Percentiles rank a stretch among this genome's conserved stretches.
phyloP scores from a whole-genome alignment of 1,140 invertebrate genomes.

The Andrena cerasifolii region DNA sequence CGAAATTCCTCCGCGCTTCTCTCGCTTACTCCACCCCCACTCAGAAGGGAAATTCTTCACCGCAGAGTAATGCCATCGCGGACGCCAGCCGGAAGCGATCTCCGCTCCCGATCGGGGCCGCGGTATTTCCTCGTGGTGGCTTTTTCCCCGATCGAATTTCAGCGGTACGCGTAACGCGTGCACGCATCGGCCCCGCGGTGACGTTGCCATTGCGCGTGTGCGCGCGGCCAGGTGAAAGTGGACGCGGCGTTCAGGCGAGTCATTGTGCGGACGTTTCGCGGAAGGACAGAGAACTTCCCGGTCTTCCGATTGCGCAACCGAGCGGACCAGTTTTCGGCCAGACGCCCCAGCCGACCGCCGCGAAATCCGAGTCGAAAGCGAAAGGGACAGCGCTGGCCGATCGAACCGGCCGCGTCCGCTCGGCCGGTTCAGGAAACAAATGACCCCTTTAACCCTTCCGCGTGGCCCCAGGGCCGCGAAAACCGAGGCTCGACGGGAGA shows the following conservation, averaged over 20 bases:
- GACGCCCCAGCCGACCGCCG: not conserved
- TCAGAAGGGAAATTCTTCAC: too few species aligned
- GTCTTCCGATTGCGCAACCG: slow-evolving; percentile 73
- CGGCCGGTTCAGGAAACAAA: not conserved
- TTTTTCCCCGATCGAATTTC: slow-evolving; percentile 29
- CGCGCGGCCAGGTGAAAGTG: slow-evolving; percentile 74
- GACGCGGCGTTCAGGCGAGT: slow-evolving; percentile 65
- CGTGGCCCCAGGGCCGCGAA: slow-evolving; percentile 6
- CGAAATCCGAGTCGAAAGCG: slow-evolving; percentile 32
- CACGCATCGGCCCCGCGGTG: too few species aligned
- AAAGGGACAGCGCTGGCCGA: not conserved
- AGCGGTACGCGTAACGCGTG: not conserved
- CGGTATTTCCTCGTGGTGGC: not conserved
- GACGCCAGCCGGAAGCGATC: not conserved
- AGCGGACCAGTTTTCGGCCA: slow-evolving; percentile 73
- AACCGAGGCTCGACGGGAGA: slow-evolving; percentile 1
- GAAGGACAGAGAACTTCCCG: slow-evolving; percentile 69
- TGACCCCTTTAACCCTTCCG: slow-evolving; percentile 23
- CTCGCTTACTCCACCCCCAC: too few species aligned
- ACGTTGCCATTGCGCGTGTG: not conserved
- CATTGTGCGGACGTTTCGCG: slow-evolving; percentile 75
- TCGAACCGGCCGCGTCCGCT: not conserved
- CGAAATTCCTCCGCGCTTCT: too few species aligned
- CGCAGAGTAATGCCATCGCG: too few species aligned
- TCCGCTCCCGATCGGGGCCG: not conserved